These are phyloP conservation scores for Erebia epiphron DNA, from an alignment of 2,888 invertebrate species.

Conservation along the genomic window DNA sequence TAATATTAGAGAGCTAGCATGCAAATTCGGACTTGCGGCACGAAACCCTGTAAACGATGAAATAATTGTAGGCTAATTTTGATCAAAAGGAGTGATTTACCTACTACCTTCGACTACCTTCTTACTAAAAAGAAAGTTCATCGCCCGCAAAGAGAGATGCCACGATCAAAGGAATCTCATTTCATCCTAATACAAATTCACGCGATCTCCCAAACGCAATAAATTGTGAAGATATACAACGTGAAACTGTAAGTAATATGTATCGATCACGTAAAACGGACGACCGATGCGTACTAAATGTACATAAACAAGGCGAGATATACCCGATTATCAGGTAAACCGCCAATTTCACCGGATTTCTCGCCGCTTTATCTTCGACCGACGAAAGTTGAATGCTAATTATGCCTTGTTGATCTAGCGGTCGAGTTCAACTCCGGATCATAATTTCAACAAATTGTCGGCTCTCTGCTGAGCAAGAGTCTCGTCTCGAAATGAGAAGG, in stretches of 20 bases:
- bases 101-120: too few relatives aligned
- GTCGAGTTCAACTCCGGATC: too few relatives aligned
- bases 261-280: slow-evolving; percentile 18
- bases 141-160: too few relatives aligned
- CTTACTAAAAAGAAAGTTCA: too few relatives aligned
- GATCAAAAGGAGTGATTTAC: too few relatives aligned
- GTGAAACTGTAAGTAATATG: slow-evolving; percentile 2
- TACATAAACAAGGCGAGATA: slow-evolving; percentile 33
- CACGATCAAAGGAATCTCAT: not conserved
- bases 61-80: too few relatives aligned
- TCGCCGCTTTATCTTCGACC: slow-evolving; percentile 22
- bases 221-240: slow-evolving; percentile 25
- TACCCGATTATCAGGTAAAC: slow-evolving; percentile 37
- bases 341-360: slow-evolving; percentile 40
- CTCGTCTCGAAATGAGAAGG: too few relatives aligned
- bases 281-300: slow-evolving; percentile 34
- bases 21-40: too few relatives aligned
- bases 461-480: too few relatives aligned
- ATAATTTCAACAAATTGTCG: too few relatives aligned
- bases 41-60: too few relatives aligned
- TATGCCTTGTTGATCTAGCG: not conserved
- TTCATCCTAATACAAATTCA: slow-evolving; percentile 10
- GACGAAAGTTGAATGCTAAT: slow-evolving; percentile 30
- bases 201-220: slow-evolving; percentile 25
- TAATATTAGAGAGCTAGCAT: too few relatives aligned